Evolutionary conservation across 2,113 vertebrate genomes (phyloP), one percentile per base, ranked within the genome.

Genomic region (Melanocharis versteri): DNA sequence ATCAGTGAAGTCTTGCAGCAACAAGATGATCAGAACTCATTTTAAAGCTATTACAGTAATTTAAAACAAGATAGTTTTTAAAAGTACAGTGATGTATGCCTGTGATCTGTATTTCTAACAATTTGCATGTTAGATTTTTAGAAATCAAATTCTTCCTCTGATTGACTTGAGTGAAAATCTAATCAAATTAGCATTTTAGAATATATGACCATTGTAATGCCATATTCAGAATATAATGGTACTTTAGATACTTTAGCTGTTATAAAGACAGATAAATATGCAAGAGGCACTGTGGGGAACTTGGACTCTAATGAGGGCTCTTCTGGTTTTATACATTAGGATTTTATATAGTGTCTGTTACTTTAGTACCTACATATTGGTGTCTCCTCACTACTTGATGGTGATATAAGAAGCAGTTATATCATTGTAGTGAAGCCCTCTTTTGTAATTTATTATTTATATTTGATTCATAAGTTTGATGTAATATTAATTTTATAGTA

Each of bases 161-260:
- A 95, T 66, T 89, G 81, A 88, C 56, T 86, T 87, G 51, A 89
- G 51, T 78, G 53, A 94, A 95, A 89, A 93, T 79, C 61, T 72
- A 84, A 96, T 84, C 77, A 89, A 91, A 87, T 91, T 76, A 91
- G 40, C 39, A 68, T 89, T 92, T 85, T 89, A 51, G 70, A 96
- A 77, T 89, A 42, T 70, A 66, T 56, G 57, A 73, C 56, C 35
- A 51, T 66, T 90, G 79, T 88, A 93, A 79, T 75, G 70, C 71
- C 45, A 60, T 88, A 73, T 93, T 87, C 88, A 84, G 65, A 78
- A 72, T 40, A 61, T 53, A 89, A 84, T 65, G 45, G 33, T 53
- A 48, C 42, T 71, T 94, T 18, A 78, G 61, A 69, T 88, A 68
- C n/a, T 69, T 93, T 26, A 62, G n/a, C 83, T 92, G 45, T 77